phyloP scores from a whole-genome alignment of 2,888 invertebrate genomes.

The Gisinianus flammeolus region DNA sequence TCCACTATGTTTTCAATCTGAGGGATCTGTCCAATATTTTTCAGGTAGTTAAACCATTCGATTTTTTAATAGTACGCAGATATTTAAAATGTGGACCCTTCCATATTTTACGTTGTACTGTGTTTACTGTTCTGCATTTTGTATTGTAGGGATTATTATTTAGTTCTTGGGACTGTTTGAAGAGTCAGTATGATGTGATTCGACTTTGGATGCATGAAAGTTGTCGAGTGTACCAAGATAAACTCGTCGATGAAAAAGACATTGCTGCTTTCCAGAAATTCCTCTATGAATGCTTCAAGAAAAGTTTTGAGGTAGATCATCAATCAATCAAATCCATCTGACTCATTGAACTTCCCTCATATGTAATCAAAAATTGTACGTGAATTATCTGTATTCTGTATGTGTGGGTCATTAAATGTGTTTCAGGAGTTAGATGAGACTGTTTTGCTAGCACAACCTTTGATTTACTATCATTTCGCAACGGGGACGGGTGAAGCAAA shows the following conservation, averaged over 20 bases:
- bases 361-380: too few relatives aligned
- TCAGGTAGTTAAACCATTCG: too few relatives aligned
- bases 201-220: conserved; percentile 94
- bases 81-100: background rate
- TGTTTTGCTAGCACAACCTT: conserved; percentile 81
- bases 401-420: conserved; percentile 68
- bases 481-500: conserved; percentile 95
- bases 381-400: too few relatives aligned
- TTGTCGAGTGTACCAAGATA: conserved; percentile 91
- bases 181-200: conserved; percentile 79
- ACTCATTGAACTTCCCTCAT: too few relatives aligned
- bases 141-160: conserved; percentile 95
- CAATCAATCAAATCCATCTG: too few relatives aligned
- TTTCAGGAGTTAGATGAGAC: conserved; percentile 83
- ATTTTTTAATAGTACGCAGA: background rate
- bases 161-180: conserved; percentile 84
- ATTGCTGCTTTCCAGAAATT: conserved; percentile 88
- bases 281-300: conserved; percentile 87
- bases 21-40: conserved; percentile 94
- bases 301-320: conserved; percentile 83
- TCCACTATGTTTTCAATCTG: conserved; percentile 95
- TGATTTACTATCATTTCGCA: conserved; percentile 94
- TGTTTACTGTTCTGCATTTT: background rate
- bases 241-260: conserved; percentile 89
- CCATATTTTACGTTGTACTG: background rate